These are phyloP conservation scores for Siderastrea siderea DNA, from an alignment of 92 coral and sea anemone genomes.

Conservation along the genomic window DNA sequence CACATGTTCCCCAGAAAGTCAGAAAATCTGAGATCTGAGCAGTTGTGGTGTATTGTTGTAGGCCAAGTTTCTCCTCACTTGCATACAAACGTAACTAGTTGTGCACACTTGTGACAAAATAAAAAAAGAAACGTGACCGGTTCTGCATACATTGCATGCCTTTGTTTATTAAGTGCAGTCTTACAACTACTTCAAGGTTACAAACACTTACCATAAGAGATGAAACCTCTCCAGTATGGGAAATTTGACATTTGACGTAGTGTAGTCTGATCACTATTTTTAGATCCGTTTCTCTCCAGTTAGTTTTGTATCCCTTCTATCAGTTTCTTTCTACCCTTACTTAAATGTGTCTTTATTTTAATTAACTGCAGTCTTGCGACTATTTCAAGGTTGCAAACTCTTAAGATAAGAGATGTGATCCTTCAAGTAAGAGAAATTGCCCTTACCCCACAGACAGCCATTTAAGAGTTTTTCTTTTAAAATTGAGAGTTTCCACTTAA, in stretches of 20 bases:
- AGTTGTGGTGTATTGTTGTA: too few relatives aligned
- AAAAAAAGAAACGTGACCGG: too few relatives aligned
- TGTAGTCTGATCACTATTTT: background rate
- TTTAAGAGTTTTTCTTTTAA: conserved; percentile 38
- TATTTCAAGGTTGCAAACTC: conserved; percentile 1
- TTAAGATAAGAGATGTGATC: conserved; percentile 8
- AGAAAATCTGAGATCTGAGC: too few relatives aligned
- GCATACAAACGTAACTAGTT: too few relatives aligned
- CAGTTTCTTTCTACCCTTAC: background rate
- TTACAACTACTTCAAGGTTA: conserved; percentile 2
- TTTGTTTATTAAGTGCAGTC: background rate
- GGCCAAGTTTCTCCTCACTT: too few relatives aligned
- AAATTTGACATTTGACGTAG: background rate
- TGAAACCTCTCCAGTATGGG: background rate
- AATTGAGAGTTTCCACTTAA: conserved; percentile 23
- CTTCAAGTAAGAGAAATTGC: conserved; percentile 9
- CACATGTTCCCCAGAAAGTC: too few relatives aligned
- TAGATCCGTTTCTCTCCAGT: too few relatives aligned
- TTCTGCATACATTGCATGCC: too few relatives aligned
- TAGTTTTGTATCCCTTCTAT: background rate
- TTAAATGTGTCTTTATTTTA: background rate
- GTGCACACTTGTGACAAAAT: too few relatives aligned
- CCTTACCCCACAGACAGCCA: conserved; percentile 38
- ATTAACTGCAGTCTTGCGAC: background rate
- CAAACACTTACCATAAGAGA: background rate